Evolutionary conservation across 2,797 vertebrate species (phyloP).

Genomic region (Muraenolepis orangiensis): DNA sequence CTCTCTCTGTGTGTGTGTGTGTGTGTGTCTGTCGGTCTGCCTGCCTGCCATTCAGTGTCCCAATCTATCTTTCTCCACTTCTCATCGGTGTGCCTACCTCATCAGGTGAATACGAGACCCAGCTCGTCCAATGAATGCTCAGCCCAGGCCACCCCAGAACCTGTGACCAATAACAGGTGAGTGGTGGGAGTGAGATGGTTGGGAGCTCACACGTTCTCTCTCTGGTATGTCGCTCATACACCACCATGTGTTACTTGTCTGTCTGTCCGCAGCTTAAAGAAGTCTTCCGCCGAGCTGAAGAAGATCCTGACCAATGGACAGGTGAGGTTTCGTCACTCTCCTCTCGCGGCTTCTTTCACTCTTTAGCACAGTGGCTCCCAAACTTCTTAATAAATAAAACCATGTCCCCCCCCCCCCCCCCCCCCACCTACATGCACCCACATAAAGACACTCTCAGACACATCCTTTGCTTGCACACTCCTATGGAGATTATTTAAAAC

Average conservation of each 20-base stretch:
- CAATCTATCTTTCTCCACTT: neutral
- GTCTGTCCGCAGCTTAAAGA: slow-evolving; percentile 79
- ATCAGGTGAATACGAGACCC: slow-evolving; percentile 90
- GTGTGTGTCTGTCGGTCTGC: slow-evolving; percentile 17
- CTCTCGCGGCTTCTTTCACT: neutral
- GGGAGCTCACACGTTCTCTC: neutral
- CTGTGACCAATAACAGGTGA: slow-evolving; percentile 92
- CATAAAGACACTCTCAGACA: too few species aligned
- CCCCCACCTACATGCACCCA: too few species aligned
- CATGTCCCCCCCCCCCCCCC: too few species aligned
- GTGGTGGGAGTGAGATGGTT: slow-evolving; percentile 23
- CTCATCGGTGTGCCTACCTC: slow-evolving; percentile 18
- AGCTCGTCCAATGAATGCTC: slow-evolving; percentile 82
- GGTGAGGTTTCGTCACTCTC: slow-evolving; percentile 69
- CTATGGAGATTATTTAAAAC: too few species aligned
- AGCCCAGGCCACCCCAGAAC: slow-evolving; percentile 76
- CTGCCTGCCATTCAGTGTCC: neutral
- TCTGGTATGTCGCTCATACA: neutral
- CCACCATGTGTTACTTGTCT: neutral
- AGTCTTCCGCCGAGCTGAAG: slow-evolving; percentile 97
- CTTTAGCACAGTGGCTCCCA: too few species aligned
- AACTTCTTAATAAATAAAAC: too few species aligned
- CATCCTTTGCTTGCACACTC: too few species aligned
- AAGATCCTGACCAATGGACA: slow-evolving; percentile 94
- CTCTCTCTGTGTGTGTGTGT: slow-evolving; percentile 57